phyloP scores from a whole-genome alignment of 2,888 invertebrate genomes.

The Acleris emargana region DNA sequence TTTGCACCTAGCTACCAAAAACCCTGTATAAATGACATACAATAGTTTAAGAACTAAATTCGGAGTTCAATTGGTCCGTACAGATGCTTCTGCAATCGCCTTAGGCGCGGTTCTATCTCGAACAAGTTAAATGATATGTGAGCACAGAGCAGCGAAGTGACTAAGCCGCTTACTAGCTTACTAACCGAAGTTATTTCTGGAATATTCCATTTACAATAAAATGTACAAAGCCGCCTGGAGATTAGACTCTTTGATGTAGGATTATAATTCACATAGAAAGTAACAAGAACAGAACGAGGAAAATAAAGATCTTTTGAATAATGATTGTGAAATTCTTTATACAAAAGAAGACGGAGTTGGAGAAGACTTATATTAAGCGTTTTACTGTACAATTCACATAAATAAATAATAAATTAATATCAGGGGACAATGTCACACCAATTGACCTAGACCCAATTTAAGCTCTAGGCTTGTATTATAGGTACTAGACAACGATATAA shows the following conservation, averaged over 20 bases:
- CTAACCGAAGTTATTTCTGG: constrained; percentile 1
- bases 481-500: no score
- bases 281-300: background rate
- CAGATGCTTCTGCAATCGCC: background rate
- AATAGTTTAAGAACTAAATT: background rate
- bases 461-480: no score
- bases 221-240: constrained; percentile 4
- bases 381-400: background rate
- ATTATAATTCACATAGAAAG: background rate
- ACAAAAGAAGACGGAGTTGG: no score
- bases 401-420: no score
- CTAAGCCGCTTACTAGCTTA: constrained; percentile 10
- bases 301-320: background rate
- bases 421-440: no score
- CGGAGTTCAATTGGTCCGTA: background rate
- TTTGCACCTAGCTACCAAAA: no score
- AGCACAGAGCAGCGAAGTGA: constrained; percentile 4
- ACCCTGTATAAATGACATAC: no score
- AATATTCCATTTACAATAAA: constrained; percentile 12
- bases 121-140: background rate
- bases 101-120: background rate
- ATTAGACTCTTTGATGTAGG: constrained; percentile 13
- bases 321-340: no score
- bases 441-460: no score
- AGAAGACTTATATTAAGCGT: no score